Evolutionary conservation across 2,113 vertebrate species (phyloP), one percentile per base, ranked within the genome.

Genomic region (Bos taurus): DNA sequence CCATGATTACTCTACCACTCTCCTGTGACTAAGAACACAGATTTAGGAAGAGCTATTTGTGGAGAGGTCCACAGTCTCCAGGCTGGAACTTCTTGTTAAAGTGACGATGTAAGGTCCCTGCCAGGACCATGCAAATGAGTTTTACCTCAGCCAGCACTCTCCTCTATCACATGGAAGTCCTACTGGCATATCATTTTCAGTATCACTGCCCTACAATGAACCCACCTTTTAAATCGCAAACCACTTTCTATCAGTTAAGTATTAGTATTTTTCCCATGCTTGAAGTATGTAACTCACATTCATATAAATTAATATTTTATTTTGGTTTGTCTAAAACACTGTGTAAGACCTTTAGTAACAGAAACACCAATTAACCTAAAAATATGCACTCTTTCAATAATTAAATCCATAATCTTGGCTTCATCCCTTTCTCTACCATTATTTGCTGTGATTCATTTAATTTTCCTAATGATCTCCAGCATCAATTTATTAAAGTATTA

Each of bases 311-410:
- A 71, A 23, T 52, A 84, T 87, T 96, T 94, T 88, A 86, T 77
- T 95, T 82, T 91, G 6, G 9, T n/a, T 48, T 88, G 5, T 59
- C 48, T 71, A 90, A 71, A 86, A 85, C 40, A 92, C 7, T 54
- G 11, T 89, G 83, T 43, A 97, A 52, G 80, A 88, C 71, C 21
- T 94, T 74, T 93, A 57, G 60, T 62, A 96, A 85, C 2, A 82
- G 74, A 96, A 89, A 96, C 25, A 59, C 67, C 78, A 94, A 28
- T 89, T 95, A 94, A 86, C 48, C 28, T 87, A 90, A 93, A 97
- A 95, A 87, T 62, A 90, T 23, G 23, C 43, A 90, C 40, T 74
- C 67, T 71, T 87, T 96, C 36, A 90, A 86, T 77, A 77, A 60
- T 81, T 36, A 56, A 97, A 80, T 83, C 30, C 26, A 43, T 87